Evolutionary conservation across 2,113 vertebrate genomes (phyloP).

Genomic region (Caracal caracal): DNA sequence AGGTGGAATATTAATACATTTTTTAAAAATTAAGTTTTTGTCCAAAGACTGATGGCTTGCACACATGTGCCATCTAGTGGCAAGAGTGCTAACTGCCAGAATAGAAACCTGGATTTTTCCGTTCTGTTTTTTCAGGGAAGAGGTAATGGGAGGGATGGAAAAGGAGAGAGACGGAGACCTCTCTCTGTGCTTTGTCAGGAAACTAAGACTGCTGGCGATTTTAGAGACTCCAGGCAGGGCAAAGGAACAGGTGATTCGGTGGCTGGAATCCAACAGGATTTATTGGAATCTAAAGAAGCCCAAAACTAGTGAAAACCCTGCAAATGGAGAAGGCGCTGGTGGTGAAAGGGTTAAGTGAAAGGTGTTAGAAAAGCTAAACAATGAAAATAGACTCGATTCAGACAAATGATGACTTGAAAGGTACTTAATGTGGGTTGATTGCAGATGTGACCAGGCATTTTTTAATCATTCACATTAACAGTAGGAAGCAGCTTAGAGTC

Average conservation of each 20-base stretch:
- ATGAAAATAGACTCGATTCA: conserved; percentile 30
- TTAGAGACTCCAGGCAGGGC: background rate
- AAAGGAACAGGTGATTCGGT: background rate
- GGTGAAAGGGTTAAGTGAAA: background rate
- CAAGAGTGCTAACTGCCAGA: conserved; percentile 26
- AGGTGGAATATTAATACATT: background rate
- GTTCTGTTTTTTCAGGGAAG: background rate
- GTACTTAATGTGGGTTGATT: background rate
- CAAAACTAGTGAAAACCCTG: background rate
- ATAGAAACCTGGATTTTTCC: background rate
- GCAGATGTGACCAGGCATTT: background rate
- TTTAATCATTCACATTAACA: conserved; percentile 22
- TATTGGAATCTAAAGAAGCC: background rate
- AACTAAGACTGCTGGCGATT: background rate
- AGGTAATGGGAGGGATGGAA: background rate
- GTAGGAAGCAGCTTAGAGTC: background rate
- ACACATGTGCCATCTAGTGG: conserved; percentile 72
- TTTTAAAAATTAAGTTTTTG: background rate
- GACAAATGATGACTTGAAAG: conserved; percentile 33
- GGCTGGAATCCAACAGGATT: background rate
- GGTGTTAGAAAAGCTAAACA: conserved; percentile 30
- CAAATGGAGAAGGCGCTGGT: background rate
- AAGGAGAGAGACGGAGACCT: background rate
- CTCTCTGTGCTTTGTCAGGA: background rate
- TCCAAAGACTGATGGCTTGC: conserved; percentile 14